phyloP scores from a whole-genome alignment of 2,113 vertebrate genomes.

The Gopherus flavomarginatus region DNA sequence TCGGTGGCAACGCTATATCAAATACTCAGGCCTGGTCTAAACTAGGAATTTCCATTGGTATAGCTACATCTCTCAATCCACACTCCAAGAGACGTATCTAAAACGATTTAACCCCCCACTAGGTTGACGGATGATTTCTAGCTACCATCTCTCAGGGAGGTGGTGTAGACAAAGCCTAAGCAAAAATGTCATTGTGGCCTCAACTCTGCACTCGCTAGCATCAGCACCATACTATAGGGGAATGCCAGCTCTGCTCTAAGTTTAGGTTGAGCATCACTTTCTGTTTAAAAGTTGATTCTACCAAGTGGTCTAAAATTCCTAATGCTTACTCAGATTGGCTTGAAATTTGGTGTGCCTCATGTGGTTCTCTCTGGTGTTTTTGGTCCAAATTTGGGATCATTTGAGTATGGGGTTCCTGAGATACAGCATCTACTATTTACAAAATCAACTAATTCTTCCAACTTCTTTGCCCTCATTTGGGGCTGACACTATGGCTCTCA shows the following conservation, averaged over 20 bases:
- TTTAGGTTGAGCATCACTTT: neutral
- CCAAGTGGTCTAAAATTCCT: neutral
- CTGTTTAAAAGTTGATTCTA: neutral
- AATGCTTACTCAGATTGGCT: neutral
- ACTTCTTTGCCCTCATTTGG: too few species aligned
- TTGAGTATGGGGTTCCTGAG: too few species aligned
- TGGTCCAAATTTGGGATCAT: neutral
- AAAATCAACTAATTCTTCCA: too few species aligned
- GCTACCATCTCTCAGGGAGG: too few species aligned
- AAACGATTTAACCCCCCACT: neutral
- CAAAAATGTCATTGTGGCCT: neutral
- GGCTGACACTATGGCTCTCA: neutral
- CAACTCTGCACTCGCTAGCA: neutral
- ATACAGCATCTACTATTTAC: too few species aligned
- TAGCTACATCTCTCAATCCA: neutral
- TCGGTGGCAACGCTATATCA: neutral
- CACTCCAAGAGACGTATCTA: too few species aligned
- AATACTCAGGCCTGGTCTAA: neutral
- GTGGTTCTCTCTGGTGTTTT: neutral
- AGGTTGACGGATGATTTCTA: neutral
- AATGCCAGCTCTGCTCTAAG: neutral
- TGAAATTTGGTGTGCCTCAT: neutral
- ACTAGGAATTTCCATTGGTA: neutral
- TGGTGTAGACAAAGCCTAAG: neutral
- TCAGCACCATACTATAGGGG: neutral